These are phyloP conservation scores for Apodemus agrarius DNA, from an alignment of 2,797 vertebrate genomes.

Conservation along the genomic window DNA sequence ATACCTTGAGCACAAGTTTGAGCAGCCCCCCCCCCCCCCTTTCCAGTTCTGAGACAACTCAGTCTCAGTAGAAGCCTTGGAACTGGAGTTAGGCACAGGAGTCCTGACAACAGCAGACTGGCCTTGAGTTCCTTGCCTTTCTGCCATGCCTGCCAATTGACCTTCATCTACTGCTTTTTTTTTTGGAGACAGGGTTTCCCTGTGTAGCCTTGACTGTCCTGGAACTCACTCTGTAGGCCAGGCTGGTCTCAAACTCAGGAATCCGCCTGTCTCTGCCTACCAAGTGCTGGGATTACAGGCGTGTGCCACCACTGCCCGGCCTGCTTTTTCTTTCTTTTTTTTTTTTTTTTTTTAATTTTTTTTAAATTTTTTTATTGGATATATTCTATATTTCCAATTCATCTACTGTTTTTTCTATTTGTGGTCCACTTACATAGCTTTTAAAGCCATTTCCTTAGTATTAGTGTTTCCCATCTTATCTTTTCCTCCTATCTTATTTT, in stretches of 20 bases:
- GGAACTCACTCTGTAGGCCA: too few species aligned
- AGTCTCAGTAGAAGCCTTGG: neutral
- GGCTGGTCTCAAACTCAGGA: too few species aligned
- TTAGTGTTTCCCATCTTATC: neutral
- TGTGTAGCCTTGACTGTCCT: too few species aligned
- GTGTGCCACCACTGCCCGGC: too few species aligned
- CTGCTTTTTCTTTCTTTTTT: too few species aligned
- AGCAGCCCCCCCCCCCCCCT: too few species aligned
- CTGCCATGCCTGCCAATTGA: neutral
- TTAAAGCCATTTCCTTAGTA: neutral
- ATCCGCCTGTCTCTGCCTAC: too few species aligned
- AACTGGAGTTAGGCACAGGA: neutral
- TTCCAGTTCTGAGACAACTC: neutral
- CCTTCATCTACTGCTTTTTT: neutral
- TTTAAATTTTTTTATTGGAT: too few species aligned
- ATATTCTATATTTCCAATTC: too few species aligned
- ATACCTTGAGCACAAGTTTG: neutral
- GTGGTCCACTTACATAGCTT: neutral
- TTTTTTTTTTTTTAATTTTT: too few species aligned
- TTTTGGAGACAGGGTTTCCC: too few species aligned
- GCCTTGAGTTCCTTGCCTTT: neutral
- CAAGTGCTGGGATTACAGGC: too few species aligned
- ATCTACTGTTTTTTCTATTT: neutral
- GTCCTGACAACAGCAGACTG: neutral
- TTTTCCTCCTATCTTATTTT: conserved; percentile 13